phyloP scores from a whole-genome alignment of 2,113 vertebrate species.

The Pitta sordida region DNA sequence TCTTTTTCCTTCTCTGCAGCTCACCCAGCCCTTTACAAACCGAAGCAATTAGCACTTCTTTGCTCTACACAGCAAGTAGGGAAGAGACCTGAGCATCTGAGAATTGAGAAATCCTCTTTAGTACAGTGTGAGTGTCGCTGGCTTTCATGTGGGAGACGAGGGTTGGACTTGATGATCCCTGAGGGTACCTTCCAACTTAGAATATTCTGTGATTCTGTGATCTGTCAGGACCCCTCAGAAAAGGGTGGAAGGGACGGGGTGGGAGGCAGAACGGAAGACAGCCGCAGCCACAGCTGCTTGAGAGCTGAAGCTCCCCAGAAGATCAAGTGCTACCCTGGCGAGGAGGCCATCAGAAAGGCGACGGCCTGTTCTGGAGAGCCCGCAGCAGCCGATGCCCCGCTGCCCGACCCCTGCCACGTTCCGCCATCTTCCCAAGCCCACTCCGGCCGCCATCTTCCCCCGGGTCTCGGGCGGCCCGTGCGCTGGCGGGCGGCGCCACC shows the following conservation, averaged over 20 bases:
- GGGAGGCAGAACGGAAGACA: background rate
- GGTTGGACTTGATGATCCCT: too few relatives aligned
- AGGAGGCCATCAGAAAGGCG: background rate
- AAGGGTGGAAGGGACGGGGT: too few relatives aligned
- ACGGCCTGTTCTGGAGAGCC: fast-evolving
- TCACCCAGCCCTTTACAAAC: background rate
- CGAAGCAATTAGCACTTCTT: background rate
- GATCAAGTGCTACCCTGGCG: background rate
- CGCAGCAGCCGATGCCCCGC: fast-evolving
- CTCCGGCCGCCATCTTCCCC: background rate
- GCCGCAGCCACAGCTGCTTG: background rate
- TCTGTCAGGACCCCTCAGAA: too few relatives aligned
- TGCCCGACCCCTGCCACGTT: fast-evolving
- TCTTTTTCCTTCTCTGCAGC: background rate
- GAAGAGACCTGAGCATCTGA: background rate
- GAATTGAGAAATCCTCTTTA: too few relatives aligned
- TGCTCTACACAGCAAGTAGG: fast-evolving
- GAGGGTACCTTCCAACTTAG: too few relatives aligned
- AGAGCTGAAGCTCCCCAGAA: background rate
- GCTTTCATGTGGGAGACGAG: too few relatives aligned
- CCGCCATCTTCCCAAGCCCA: background rate
- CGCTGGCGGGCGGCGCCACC: background rate
- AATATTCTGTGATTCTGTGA: too few relatives aligned
- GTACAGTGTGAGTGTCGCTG: too few relatives aligned
- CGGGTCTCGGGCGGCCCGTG: too few relatives aligned